phyloP scores from a whole-genome alignment of 2,888 invertebrate genomes.

The Pristionchus exspectatus region DNA sequence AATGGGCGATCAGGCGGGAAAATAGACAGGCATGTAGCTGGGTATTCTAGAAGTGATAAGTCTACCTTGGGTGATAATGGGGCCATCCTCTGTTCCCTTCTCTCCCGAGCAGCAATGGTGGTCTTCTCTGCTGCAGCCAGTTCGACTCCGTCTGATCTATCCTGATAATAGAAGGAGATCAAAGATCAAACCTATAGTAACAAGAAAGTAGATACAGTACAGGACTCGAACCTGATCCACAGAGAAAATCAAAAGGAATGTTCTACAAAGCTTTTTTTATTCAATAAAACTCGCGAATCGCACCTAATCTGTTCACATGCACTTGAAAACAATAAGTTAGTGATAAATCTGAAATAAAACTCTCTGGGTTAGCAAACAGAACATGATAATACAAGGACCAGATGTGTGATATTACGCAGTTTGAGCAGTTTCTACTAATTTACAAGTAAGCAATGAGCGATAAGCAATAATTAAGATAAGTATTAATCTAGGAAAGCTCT shows the following conservation, averaged over 20 bases:
- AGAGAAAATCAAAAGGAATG: not conserved
- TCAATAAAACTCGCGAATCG: slow-evolving; percentile 30
- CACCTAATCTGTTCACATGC: slow-evolving; percentile 39
- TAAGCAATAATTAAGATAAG: not conserved
- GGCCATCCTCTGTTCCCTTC: not conserved
- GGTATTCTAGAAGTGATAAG: not conserved
- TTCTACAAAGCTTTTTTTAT: not conserved
- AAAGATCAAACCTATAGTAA: not conserved
- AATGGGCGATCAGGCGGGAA: not conserved
- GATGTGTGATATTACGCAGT: not conserved
- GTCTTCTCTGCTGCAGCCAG: slow-evolving; percentile 40
- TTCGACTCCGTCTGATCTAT: not conserved
- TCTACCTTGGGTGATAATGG: not conserved
- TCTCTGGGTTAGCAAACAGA: slow-evolving; percentile 18
- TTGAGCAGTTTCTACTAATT: slow-evolving; percentile 28
- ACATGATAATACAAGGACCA: slow-evolving; percentile 21
- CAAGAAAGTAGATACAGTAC: not conserved
- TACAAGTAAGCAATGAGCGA: slow-evolving; percentile 21
- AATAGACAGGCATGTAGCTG: not conserved
- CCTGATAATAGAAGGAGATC: not conserved
- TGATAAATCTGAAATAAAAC: slow-evolving; percentile 34
- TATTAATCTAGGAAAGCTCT: slow-evolving; percentile 12
- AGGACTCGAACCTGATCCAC: slow-evolving; percentile 1
- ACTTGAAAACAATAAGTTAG: slow-evolving; percentile 18
- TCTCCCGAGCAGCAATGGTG: slow-evolving; percentile 8